These are phyloP conservation scores for Apocheima hispidaria DNA, from an alignment of 2,888 invertebrate genomes.

Conservation along the genomic window DNA sequence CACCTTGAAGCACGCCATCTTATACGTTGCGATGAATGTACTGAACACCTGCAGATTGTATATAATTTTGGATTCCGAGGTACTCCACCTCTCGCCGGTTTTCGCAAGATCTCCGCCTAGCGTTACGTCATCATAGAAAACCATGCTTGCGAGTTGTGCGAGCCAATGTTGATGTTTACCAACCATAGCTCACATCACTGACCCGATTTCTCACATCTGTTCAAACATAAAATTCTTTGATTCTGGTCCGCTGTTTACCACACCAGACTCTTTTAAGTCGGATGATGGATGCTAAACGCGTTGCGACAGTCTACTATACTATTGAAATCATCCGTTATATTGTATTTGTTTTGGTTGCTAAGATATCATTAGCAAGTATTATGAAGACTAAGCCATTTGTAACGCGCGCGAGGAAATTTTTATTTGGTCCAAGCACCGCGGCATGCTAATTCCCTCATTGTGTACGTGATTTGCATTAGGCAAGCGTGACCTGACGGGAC, in stretches of 20 bases:
- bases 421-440: slow-evolving; percentile 54
- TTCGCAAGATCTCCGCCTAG: slow-evolving; percentile 70
- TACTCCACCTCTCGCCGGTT: slow-evolving; percentile 58
- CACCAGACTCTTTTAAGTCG: slow-evolving; percentile 46
- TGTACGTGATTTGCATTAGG: slow-evolving; percentile 76
- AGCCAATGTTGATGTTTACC: slow-evolving; percentile 70
- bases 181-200: slow-evolving; percentile 74
- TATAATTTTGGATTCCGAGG: slow-evolving; percentile 65
- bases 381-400: slow-evolving; percentile 46
- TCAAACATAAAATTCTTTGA: slow-evolving; percentile 68
- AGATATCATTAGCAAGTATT: slow-evolving; percentile 50
- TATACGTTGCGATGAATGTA: slow-evolving; percentile 60
- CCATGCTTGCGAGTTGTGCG: slow-evolving; percentile 74
- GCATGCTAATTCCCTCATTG: slow-evolving; percentile 74
- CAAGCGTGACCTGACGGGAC: slow-evolving; percentile 74
- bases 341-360: slow-evolving; percentile 40
- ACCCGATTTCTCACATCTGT: slow-evolving; percentile 77
- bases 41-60: slow-evolving; percentile 64
- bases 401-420: slow-evolving; percentile 55
- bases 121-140: slow-evolving; percentile 71
- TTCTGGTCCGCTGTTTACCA: slow-evolving; percentile 50
- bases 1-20: slow-evolving; percentile 72
- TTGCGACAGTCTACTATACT: slow-evolving; percentile 37
- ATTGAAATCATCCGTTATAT: slow-evolving; percentile 35
- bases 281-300: slow-evolving; percentile 43